Base-by-base conservation (phyloP, 2,888 invertebrate species). In the Tineola bisselliella region DNA sequence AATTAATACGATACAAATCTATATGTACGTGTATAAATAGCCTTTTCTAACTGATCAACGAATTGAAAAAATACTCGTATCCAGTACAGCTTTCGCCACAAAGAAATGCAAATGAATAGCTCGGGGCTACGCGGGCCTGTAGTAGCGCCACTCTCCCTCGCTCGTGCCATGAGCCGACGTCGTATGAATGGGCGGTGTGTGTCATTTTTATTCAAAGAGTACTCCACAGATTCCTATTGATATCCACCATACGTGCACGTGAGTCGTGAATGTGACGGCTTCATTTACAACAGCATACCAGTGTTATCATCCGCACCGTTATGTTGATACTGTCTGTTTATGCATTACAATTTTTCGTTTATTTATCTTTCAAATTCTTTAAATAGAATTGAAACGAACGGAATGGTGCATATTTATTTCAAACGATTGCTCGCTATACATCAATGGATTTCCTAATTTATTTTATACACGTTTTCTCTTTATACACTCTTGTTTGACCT, bases 71-170 rank as follows among this genome's bases (percentile, higher is more conserved):
- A 38, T 12, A 38, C 38, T n/a, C 10, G 38, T 48, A 48, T 15
- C 48, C 48, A 48, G 15, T 6, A 38, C 19, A 58, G 58, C 58
- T 33, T 33, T 58, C 58, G 58, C 58, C 58, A 33, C 58, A 58
- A 31, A 33, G 58, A 31, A 58, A 58, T 33, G 58, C 19, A 58
- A 58, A 58, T 58, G 58, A 58, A 58, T 58, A 31, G 33, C 58
- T 15, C 58, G 13, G 15, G 58, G 58, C 58, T 33, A 58, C 33
- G 56, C 17, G 1, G 58, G 58, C 58, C 15, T 56, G 58, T 58
- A 58, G 58, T 56, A 56, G 13, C 8, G n/a, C 5, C 12, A 17
- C 54, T 19, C n/a, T 30, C 25, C 56, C 25, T 15, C 33, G 30
- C 58, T 19, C 58, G 13, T 30, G n/a, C 33, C 33, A n/a, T 17